Percentiles rank a stretch among this genome's conserved stretches.
Conservation (phyloP, 1,140 invertebrate genomes). For the Drosophila kanapiae region DNA sequence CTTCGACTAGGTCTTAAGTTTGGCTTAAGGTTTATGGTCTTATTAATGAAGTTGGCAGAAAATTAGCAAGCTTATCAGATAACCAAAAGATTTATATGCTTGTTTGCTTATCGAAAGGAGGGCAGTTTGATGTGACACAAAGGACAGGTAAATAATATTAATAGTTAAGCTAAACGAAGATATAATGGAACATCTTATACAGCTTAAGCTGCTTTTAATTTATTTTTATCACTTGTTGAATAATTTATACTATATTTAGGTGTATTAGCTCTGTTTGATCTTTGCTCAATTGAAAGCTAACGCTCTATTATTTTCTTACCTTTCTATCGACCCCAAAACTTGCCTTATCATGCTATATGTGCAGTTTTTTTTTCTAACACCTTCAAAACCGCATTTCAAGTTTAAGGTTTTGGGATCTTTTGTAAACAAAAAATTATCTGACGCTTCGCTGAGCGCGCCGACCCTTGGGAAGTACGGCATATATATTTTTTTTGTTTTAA, state of each 20-base stretch:
- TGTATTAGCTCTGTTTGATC: background rate
- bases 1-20: background rate
- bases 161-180: background rate
- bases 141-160: background rate
- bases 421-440: constrained; percentile 13
- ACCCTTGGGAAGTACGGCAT: constrained; percentile 14
- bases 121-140: background rate
- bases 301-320: background rate
- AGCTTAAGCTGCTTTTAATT: background rate
- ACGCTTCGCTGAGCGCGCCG: constrained; percentile 41
- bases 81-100: background rate
- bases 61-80: background rate
- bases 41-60: background rate
- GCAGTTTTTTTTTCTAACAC: constrained; percentile 13
- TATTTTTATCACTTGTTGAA: background rate
- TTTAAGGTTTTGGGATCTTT: constrained; percentile 26
- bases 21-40: background rate
- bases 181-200: too few species aligned
- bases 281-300: background rate
- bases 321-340: background rate
- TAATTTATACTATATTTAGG: background rate
- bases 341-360: background rate
- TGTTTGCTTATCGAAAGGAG: constrained; percentile 6
- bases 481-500: constrained; percentile 17
- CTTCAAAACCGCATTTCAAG: constrained; percentile 26